These are phyloP conservation scores for Choreutis nemorana DNA, from an alignment of 2,888 invertebrate genomes.

Conservation along the genomic window DNA sequence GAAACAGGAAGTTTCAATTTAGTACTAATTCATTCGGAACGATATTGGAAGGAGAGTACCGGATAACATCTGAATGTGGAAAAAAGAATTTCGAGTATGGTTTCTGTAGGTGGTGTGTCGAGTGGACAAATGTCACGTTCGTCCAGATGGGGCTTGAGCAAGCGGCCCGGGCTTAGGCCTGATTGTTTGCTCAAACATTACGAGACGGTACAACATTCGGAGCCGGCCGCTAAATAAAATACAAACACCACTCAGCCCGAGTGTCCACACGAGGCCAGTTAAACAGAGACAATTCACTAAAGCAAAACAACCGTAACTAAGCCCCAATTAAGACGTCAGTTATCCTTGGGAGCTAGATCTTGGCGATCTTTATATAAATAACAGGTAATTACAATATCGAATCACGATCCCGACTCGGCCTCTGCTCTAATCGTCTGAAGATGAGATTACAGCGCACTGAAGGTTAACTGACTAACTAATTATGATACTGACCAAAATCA, in stretches of 20 bases:
- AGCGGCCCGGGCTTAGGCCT: slow-evolving; percentile 39
- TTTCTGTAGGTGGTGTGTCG: slow-evolving; percentile 26
- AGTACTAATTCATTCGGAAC: slow-evolving; percentile 59
- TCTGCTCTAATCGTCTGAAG: slow-evolving; percentile 45
- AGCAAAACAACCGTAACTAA: slow-evolving; percentile 48
- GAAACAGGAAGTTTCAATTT: slow-evolving; percentile 62
- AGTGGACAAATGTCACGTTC: slow-evolving; percentile 53
- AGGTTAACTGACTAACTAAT: no score
- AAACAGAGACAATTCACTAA: slow-evolving; percentile 44
- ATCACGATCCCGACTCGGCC: slow-evolving; percentile 50
- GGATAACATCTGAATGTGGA: slow-evolving; percentile 36
- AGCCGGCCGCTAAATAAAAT: slow-evolving; percentile 62
- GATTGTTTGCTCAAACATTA: slow-evolving; percentile 62
- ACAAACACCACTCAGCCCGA: slow-evolving; percentile 51
- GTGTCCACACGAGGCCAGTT: slow-evolving; percentile 41
- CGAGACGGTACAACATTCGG: slow-evolving; percentile 63
- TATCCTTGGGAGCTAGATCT: slow-evolving; percentile 50
- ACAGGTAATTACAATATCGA: slow-evolving; percentile 57
- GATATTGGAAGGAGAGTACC: slow-evolving; percentile 33
- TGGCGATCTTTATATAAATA: slow-evolving; percentile 49
- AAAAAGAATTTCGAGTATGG: slow-evolving; percentile 39
- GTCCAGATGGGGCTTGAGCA: slow-evolving; percentile 61
- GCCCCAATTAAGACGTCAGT: slow-evolving; percentile 55
- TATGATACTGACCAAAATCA: no score
- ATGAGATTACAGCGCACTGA: slow-evolving; percentile 42